Conservation (phyloP, 1,140 invertebrate species). For the Dendrolimus punctatus region DNA sequence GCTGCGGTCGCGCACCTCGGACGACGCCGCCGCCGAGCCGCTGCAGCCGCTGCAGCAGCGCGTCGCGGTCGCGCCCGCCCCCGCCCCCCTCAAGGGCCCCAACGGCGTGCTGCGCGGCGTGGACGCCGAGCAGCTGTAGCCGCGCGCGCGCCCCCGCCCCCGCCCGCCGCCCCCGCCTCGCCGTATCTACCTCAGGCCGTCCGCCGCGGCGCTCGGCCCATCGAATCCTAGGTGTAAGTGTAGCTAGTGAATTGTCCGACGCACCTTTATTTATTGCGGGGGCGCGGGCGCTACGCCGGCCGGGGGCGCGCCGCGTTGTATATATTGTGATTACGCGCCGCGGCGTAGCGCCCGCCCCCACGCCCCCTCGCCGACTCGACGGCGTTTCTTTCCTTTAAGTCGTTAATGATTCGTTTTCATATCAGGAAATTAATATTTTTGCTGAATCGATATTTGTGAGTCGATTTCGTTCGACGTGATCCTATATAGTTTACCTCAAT, state of each 20-base stretch:
- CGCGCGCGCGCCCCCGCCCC: constrained; percentile 17
- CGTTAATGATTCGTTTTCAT: constrained; percentile 36
- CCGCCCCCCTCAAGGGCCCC: constrained; percentile 15
- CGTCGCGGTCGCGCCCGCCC: constrained; percentile 14
- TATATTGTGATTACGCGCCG: constrained; percentile 25
- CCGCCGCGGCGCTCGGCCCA: constrained; percentile 37
- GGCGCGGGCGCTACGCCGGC: constrained; percentile 4
- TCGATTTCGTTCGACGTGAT: constrained; percentile 39
- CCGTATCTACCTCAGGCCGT: constrained; percentile 54
- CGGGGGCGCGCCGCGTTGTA: constrained; percentile 6
- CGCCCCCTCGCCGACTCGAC: not conserved
- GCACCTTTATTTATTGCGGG: constrained; percentile 14
- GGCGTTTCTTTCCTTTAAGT: constrained; percentile 4
- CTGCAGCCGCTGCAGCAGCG: constrained; percentile 51
- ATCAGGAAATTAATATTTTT: constrained; percentile 43
- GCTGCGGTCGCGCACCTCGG: constrained; percentile 41
- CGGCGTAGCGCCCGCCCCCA: not conserved
- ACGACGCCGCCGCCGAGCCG: constrained; percentile 58
- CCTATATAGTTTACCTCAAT: constrained; percentile 67
- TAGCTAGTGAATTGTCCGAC: constrained; percentile 59
- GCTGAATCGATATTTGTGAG: constrained; percentile 34
- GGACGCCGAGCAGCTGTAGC: constrained; percentile 9
- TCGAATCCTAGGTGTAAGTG: constrained; percentile 64
- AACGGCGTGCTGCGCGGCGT: constrained; percentile 19
- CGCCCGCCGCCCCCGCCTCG: constrained; percentile 7